Evolutionary conservation across 2,113 vertebrate species (phyloP), one percentile per base, ranked within the genome.

Genomic region (Noctilio leporinus): DNA sequence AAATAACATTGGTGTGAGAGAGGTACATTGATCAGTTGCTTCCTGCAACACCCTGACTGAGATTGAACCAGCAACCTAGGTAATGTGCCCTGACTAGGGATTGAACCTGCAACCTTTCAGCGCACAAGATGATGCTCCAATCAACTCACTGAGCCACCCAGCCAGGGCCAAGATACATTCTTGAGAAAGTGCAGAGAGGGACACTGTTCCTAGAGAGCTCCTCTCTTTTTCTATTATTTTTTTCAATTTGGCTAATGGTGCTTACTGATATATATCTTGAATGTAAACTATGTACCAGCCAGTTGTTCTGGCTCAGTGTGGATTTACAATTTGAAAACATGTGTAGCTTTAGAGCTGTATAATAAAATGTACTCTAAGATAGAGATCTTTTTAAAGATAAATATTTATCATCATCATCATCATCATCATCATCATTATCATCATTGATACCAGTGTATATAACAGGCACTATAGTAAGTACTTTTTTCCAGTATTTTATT

Each of bases 201-300:
- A 94, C 40, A 87, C 51, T 94, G 81, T 2, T 93, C 72, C 76
- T 93, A 93, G n/a, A 94, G 7, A 87, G 38, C 77, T 65, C n/a
- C 14, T 81, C 10, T 90, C 24, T 83, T 88, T 90, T 75, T 62
- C 80, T 91, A 88, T 62, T 76, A 76, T 82, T 84, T 94, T 57
- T 96, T 90, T 65, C 12, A 28, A 51, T 75, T 70, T 95, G 70
- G 62, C 93, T 97, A 98, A 96, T 82, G 75, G 81, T 76, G 30
- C 47, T 94, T 94, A 92, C 96, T 92, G 92, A 98, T 20, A 73
- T 91, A 92, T 87, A 97, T 90, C 90, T 97, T 92, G 80, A 96
- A 95, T 43, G 53, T 93, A 92, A 97, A 97, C 93, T 87, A 96
- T 92, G 98, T 98, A 97, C 89, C 86, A 96, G 88, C 70, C 95